Conservation (phyloP, 2,113 vertebrate genomes). For the Pelodiscus sinensis region DNA sequence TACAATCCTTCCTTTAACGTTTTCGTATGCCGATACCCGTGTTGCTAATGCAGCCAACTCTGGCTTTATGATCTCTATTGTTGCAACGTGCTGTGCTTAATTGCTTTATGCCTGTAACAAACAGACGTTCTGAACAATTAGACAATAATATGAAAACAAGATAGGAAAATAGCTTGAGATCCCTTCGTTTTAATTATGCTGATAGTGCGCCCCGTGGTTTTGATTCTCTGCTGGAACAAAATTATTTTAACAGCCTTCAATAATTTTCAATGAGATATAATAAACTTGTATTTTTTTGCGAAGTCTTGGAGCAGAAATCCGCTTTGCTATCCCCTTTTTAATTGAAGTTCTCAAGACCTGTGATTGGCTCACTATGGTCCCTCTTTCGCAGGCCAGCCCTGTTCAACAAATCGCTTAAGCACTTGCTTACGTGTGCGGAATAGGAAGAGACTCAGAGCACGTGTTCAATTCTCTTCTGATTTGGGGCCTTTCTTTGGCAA, state of each 20-base stretch:
- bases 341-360: constrained; percentile 25
- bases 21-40: constrained; percentile 82
- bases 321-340: constrained; percentile 12
- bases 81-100: constrained; percentile 85
- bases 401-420: constrained; percentile 43
- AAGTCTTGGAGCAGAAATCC: constrained; percentile 52
- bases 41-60: constrained; percentile 82
- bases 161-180: constrained; percentile 77
- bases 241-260: constrained; percentile 78
- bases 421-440: constrained; percentile 10
- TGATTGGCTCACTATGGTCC: constrained; percentile 24
- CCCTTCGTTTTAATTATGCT: constrained; percentile 82
- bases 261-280: constrained; percentile 76
- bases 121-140: constrained; percentile 88
- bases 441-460: background rate
- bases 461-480: background rate
- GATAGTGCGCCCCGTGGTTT: constrained; percentile 78
- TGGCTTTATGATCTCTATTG: constrained; percentile 82
- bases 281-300: constrained; percentile 76
- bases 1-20: constrained; percentile 83
- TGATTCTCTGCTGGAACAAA: constrained; percentile 76
- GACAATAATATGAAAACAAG: constrained; percentile 78
- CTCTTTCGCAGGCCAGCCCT: constrained; percentile 30
- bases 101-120: constrained; percentile 83
- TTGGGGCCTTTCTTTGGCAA: background rate